phyloP scores from a whole-genome alignment of 2,797 vertebrate species.

The Pyrocephalus nanus region DNA sequence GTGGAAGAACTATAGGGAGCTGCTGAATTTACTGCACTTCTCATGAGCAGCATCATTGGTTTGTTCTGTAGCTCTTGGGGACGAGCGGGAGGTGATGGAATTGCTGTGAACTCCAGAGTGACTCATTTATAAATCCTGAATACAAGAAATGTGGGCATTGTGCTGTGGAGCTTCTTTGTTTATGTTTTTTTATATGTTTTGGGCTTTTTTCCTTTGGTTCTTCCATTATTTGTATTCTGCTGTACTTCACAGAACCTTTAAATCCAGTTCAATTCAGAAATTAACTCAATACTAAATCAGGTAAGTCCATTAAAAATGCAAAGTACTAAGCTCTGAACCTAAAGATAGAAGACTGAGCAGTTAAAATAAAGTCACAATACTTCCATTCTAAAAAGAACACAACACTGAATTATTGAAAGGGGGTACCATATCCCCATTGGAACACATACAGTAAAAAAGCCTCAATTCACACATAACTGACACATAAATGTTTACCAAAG shows the following conservation, averaged over 20 bases:
- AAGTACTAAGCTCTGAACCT: not conserved
- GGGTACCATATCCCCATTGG: not conserved
- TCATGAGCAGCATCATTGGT: not conserved
- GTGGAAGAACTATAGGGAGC: not conserved
- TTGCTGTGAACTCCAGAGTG: not conserved
- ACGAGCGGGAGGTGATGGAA: accelerated
- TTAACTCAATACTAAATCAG: not conserved
- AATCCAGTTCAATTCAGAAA: not conserved
- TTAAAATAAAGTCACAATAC: not conserved
- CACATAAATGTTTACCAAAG: not conserved
- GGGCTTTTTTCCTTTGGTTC: not conserved
- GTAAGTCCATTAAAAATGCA: not conserved
- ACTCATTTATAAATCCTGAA: not conserved
- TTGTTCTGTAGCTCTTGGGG: not conserved
- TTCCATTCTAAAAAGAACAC: not conserved
- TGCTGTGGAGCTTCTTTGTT: not conserved
- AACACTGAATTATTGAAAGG: not conserved
- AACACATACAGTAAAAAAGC: not conserved
- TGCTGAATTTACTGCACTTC: not conserved
- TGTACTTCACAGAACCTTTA: not conserved
- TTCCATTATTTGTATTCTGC: not conserved
- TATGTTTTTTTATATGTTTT: no score
- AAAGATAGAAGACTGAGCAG: not conserved
- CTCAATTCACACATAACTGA: not conserved
- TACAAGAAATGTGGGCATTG: not conserved